Evolutionary conservation across 2,888 invertebrate genomes (phyloP).

Genomic region (Cosmia pyralina): DNA sequence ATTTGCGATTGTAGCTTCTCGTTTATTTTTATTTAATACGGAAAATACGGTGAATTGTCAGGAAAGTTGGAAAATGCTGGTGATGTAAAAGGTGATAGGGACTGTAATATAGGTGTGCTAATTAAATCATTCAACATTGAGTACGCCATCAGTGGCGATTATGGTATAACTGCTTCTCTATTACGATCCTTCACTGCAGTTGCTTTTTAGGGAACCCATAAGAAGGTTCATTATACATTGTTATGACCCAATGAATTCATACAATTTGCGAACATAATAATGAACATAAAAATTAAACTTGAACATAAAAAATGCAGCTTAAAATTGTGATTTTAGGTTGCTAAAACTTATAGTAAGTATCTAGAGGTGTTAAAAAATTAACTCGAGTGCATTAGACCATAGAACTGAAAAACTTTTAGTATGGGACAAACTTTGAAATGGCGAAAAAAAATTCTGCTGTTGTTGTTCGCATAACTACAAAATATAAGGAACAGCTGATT

Average conservation of each 20-base stretch:
- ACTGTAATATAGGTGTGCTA: too few relatives aligned
- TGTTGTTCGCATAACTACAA: too few relatives aligned
- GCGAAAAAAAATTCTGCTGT: too few relatives aligned
- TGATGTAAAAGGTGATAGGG: neutral
- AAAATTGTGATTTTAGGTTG: too few relatives aligned
- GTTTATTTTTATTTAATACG: constrained; percentile 9
- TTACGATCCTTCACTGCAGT: neutral
- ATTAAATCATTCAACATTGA: neutral
- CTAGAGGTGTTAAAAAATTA: too few relatives aligned
- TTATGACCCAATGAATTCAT: neutral
- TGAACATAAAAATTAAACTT: too few relatives aligned
- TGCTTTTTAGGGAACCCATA: neutral
- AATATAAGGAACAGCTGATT: too few relatives aligned
- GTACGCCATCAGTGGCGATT: neutral
- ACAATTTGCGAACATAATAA: neutral
- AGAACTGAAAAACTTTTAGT: too few relatives aligned
- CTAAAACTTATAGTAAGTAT: too few relatives aligned
- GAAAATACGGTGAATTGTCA: neutral
- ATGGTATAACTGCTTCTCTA: neutral
- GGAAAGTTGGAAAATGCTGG: neutral
- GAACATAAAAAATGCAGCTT: too few relatives aligned
- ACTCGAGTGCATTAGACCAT: too few relatives aligned
- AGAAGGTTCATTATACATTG: neutral
- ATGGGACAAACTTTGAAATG: too few relatives aligned
- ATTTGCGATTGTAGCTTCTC: constrained; percentile 11